A percentile compares a stretch with the other conserved stretches of the same genome.
Conservation (phyloP, 2,888 invertebrate genomes). For the Pterobdella sp. region DNA sequence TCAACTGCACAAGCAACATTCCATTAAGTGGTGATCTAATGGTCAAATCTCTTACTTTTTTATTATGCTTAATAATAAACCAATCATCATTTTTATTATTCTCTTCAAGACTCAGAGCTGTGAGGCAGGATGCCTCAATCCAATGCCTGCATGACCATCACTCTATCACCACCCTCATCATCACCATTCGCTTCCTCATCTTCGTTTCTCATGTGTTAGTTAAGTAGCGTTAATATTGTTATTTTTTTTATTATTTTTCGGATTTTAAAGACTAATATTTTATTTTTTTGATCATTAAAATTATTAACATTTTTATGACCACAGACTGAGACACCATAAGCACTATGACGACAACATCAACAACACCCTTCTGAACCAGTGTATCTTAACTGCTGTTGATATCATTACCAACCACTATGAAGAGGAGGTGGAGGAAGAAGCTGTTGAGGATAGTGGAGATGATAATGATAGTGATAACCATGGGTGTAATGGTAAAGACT, state of each 20-base stretch:
- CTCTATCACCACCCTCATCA: constrained; percentile 2
- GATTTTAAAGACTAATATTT: not conserved
- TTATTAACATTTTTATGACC: not conserved
- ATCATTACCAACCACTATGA: not conserved
- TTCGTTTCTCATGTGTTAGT: not conserved
- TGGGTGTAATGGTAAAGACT: not conserved
- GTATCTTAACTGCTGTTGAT: not conserved
- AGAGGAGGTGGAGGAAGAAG: not conserved
- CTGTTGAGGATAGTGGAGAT: not conserved
- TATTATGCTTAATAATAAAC: too few relatives aligned
- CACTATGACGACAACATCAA: not conserved
- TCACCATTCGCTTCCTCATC: constrained; percentile 11
- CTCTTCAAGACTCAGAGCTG: not conserved
- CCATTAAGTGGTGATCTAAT: too few relatives aligned
- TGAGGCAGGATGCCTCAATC: constrained; percentile 4
- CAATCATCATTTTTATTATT: not conserved
- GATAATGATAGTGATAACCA: constrained; percentile 8
- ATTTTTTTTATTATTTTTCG: not conserved
- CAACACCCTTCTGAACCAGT: not conserved
- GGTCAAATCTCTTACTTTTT: not conserved
- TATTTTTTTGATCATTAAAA: constrained; percentile 11
- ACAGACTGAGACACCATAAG: not conserved
- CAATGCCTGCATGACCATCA: not conserved
- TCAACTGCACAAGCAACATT: too few relatives aligned
- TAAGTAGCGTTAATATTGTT: too few relatives aligned